Conservation (phyloP, 2,888 invertebrate genomes). For the Linyphia triangularis region DNA sequence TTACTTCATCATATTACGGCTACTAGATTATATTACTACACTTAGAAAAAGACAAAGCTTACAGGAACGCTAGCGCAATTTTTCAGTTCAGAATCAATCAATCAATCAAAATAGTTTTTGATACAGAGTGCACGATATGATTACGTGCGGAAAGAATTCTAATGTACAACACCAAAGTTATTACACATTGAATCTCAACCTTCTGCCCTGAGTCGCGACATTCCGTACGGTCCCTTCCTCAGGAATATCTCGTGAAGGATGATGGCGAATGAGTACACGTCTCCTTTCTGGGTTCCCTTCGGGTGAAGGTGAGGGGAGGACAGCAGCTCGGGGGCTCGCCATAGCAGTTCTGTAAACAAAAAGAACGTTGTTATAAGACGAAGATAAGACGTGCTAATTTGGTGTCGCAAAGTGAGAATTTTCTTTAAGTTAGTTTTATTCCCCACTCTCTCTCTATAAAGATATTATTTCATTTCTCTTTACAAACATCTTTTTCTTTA, state of each 20-base stretch:
- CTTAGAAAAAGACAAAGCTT: no score
- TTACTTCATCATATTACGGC: no score
- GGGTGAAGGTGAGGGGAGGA: constrained; percentile 85
- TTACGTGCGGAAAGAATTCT: no score
- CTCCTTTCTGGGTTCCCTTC: constrained; percentile 91
- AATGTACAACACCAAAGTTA: not conserved
- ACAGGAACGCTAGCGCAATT: no score
- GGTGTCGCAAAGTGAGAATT: not conserved
- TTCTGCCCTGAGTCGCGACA: constrained; percentile 88
- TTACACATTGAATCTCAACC: constrained; percentile 78
- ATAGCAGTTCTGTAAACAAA: constrained; percentile 87
- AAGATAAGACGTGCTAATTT: not conserved
- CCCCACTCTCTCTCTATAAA: no score
- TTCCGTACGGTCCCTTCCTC: constrained; percentile 93
- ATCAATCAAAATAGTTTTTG: no score
- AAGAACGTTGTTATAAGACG: not conserved
- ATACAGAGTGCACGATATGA: no score
- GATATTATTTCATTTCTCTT: no score
- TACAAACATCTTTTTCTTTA: no score
- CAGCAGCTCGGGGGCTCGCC: constrained; percentile 97
- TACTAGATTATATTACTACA: no score
- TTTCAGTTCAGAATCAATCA: no score
- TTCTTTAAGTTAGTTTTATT: no score
- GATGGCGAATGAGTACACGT: constrained; percentile 97
- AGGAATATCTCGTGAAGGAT: constrained; percentile 96